Percentiles rank a stretch among this genome's conserved stretches.
Evolutionary conservation across 2,113 vertebrate species (phyloP).

Genomic region (Forbesichthys papilliferus): DNA sequence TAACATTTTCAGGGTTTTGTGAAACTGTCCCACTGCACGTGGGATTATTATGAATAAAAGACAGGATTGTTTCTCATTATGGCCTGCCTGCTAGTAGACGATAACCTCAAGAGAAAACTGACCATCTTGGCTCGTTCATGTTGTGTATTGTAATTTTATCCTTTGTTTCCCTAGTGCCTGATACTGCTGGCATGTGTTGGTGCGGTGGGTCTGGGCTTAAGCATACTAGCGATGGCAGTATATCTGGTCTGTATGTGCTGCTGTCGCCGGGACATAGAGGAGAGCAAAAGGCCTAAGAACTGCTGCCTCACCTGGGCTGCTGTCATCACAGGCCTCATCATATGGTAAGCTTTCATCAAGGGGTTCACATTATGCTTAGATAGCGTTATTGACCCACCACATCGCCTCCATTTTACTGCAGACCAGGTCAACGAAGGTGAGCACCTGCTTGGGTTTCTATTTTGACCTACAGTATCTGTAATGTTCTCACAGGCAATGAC

Average conservation of each 20-base stretch:
- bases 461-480: neutral
- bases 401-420: neutral
- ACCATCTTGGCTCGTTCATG: too few species aligned
- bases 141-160: neutral
- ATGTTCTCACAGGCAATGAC: neutral
- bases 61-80: too few species aligned
- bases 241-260: conserved; percentile 86
- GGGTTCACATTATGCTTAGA: neutral
- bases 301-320: conserved; percentile 89
- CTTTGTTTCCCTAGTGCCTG: conserved; percentile 61
- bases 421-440: neutral
- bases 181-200: conserved; percentile 84
- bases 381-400: neutral
- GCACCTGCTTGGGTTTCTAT: neutral
- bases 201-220: conserved; percentile 82
- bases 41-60: too few species aligned
- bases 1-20: too few species aligned
- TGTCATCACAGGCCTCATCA: conserved; percentile 82
- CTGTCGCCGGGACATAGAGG: conserved; percentile 72
- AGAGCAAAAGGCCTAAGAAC: conserved; percentile 79
- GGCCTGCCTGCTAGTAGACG: too few species aligned
- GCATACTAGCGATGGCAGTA: conserved; percentile 80
- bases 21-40: too few species aligned
- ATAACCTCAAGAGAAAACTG: too few species aligned
- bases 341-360: conserved; percentile 83